Base-by-base conservation (phyloP, 2,113 vertebrate genomes). In the Chrysemys picta region DNA sequence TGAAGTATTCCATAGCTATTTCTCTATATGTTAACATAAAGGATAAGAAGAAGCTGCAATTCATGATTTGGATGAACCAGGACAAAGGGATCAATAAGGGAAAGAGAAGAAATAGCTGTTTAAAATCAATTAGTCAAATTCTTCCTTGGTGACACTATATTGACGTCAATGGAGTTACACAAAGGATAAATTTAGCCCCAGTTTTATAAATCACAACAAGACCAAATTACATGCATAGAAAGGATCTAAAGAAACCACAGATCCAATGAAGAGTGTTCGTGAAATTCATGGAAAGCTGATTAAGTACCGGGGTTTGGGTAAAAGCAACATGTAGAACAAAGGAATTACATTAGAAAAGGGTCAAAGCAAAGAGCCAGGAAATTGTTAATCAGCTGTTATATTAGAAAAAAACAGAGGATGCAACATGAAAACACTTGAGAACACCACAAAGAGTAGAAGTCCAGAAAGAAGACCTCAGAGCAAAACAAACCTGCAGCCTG, bases 181-280 rank as follows among this genome's bases (percentile, higher is more conserved):
- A 90, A 87, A 86, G 90, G 89, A 95, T 96, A 96, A 95, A 95
- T 95, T 91, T 91, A 97, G 96, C 85, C 87, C 84, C 82, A 47
- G 94, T 85, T 95, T 84, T 82, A 96, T 90, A 93, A 75, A 93
- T 84, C 90, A 84, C 90, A 89, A 0, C 93, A 89, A 94, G 76
- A 93, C 47, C 57, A 96, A 96, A 95, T 31, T 22, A 88, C 54
- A 89, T 10, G 72, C 93, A 97, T 80, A 96, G 89, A 95, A 93
- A 79, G 80, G 56, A 90, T 85, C 84, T 95, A 80, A 94, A 91
- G 42, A 93, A 96, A 80, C 12, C 54, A 88, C 95, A 95, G 96
- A 96, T 89, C 79, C 93, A 92, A n/a, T 87, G 49, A 45, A 85
- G 80, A 96, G 87, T 85, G 93, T 75, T 87, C 54, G 49, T 92